A percentile compares a stretch with the other conserved stretches of the same genome.
Conservation (phyloP, 2,888 invertebrate genomes). For the Tinea pellionella region DNA sequence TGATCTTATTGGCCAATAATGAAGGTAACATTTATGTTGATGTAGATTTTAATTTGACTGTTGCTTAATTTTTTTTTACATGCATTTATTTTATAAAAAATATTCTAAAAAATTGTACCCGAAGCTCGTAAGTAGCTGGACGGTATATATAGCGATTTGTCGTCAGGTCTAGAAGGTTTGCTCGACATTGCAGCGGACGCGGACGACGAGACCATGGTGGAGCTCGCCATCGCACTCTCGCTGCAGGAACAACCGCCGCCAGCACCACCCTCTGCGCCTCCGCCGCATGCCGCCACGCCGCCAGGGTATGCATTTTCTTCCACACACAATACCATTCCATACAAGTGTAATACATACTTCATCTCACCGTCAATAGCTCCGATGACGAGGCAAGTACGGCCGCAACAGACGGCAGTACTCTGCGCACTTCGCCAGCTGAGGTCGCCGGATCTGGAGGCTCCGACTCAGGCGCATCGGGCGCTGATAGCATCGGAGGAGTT, state of each 20-base stretch:
- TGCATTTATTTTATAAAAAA: too few relatives aligned
- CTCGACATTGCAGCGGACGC: constrained; percentile 94
- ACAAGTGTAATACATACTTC: too few relatives aligned
- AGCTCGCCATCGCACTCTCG: constrained; percentile 94
- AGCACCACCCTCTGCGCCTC: constrained; percentile 39
- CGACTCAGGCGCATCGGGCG: constrained; percentile 92
- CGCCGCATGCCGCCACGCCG: constrained; percentile 75
- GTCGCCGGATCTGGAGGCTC: constrained; percentile 74
- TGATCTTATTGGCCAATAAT: constrained; percentile 70
- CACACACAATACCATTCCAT: background rate
- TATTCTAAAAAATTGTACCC: too few relatives aligned
- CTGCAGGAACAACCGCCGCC: constrained; percentile 82
- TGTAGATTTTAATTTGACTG: too few relatives aligned
- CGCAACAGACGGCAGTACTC: constrained; percentile 93
- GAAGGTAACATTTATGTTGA: constrained; percentile 48
- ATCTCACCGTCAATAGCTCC: too few relatives aligned
- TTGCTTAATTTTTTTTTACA: too few relatives aligned
- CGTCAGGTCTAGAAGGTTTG: constrained; percentile 79
- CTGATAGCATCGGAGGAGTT: constrained; percentile 92
- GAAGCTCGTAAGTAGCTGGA: background rate
- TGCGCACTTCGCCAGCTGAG: constrained; percentile 71
- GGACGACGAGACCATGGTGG: constrained; percentile 97
- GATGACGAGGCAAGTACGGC: constrained; percentile 97
- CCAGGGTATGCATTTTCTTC: constrained; percentile 42
- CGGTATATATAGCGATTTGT: background rate